A percentile compares a stretch with the other conserved stretches of the same genome.
These are phyloP conservation scores for Drosophila murphyi DNA, from an alignment of 1,140 invertebrate genomes.

Conservation along the genomic window DNA sequence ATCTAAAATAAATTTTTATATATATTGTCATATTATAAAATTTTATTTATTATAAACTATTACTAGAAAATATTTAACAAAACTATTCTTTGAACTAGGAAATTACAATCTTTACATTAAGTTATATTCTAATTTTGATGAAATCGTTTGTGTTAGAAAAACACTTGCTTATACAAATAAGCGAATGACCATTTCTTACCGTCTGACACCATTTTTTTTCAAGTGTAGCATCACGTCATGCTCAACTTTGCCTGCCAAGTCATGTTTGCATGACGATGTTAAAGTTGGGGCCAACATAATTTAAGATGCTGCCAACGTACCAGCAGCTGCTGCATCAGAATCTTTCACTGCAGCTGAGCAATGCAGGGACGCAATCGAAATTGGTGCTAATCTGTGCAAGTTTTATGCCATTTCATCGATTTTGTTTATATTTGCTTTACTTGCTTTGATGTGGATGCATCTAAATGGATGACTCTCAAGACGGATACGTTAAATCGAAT, in stretches of 20 bases:
- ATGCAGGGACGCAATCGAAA: conserved; percentile 41
- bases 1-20: too few species aligned
- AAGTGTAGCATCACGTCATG: neutral
- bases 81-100: too few species aligned
- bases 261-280: conserved; percentile 79
- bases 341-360: conserved; percentile 45
- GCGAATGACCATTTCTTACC: neutral
- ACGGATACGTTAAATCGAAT: neutral
- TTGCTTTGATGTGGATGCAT: conserved; percentile 6
- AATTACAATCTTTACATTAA: too few species aligned
- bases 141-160: too few species aligned
- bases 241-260: conserved; percentile 58
- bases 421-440: conserved; percentile 7
- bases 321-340: conserved; percentile 42
- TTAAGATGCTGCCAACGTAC: conserved; percentile 47
- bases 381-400: conserved; percentile 55
- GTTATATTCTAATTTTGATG: too few species aligned
- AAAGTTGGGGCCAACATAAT: conserved; percentile 56
- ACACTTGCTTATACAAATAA: too few species aligned
- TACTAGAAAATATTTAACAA: too few species aligned
- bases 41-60: too few species aligned
- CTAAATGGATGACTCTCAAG: conserved; percentile 17
- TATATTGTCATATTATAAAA: too few species aligned
- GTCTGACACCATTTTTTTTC: neutral
- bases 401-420: conserved; percentile 25